Evolutionary conservation across 92 coral and sea anemone species (phyloP), one percentile per base, ranked within the genome.

Genomic region (Nematostella vectensis): DNA sequence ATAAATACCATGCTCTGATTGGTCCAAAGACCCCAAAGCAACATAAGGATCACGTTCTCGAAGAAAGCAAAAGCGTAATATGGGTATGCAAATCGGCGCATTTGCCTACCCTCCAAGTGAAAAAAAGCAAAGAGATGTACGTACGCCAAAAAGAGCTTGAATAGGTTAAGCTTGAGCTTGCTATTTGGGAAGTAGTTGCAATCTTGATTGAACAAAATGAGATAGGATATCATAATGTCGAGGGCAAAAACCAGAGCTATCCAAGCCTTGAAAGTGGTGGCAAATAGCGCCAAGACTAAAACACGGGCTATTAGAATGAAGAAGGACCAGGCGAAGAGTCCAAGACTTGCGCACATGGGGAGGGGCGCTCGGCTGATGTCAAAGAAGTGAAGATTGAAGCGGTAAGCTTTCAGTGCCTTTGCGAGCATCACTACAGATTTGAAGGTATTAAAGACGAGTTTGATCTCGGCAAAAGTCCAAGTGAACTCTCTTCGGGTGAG

Each of bases 251-350:
- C 18, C 4, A 45, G 21, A 8, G 23, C 12, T 4, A 45, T 45
- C 51, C 51, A 45, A 8, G 51, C 23, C 21, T 45, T 45, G 51
- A 45, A 45, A 11, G 18, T 19, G 23, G 51, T 9, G 4, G 51
- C 51, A 17, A 45, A 45, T 4, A 45, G 51, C 12, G 18, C 51
- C 4, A 45, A 22, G 21, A 22, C 9, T 11, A 19, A 4, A 22
- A 45, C 21, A 6, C 51, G 51, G 18, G 18, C 9, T 11, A 45
- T 11, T 22, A 45, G 51, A 4, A 45, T 19, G 51, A 45, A 45
- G 51, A 45, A 45, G 18, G 9, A 4, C 51, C 51, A 45, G 4
- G 23, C 21, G 21, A 45, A 45, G 17, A 45, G 21, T 4, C 51
- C 51, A 45, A 45, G 9, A 17, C 21, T 10, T 8, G 51, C 51